Evolutionary conservation across 2,888 invertebrate species (phyloP), one percentile per base, ranked within the genome.

Genomic region (Diplolepis rosae): DNA sequence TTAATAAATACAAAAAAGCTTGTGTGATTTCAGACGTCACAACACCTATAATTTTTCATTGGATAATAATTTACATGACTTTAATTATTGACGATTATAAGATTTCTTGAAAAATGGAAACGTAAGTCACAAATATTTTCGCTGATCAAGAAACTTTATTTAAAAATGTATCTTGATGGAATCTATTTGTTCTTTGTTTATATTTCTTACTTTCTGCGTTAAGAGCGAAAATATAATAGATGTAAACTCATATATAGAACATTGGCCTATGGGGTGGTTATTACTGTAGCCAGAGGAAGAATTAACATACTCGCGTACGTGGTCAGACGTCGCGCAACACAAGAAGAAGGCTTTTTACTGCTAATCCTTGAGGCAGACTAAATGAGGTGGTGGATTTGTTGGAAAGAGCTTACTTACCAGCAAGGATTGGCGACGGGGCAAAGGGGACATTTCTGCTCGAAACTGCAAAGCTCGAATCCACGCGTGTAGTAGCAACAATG

Each of bases 311-410:
- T 79, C 73, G 75, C n/a, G 80, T 83, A 85, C 86, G 85, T 82
- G 87, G 87, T 86, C 85, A 85, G 84, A 84, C 80, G 83, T 84
- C 82, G 79, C 80, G 76, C 81, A 81, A 84, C 82, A 83, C 83
- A 83, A 85, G 84, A 84, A 84, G 83, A 81, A 82, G 83, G 86
- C 84, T 85, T 83, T 87, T 83, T 76, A 79, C 65, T 73, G 77
- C 82, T 87, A 88, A 88, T 87, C 87, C 84, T 75, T 72, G 74
- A 77, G 80, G 84, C 83, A 82, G 81, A 81, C 84, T 86, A 87
- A 88, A 88, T 86, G 88, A 88, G 88, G 83, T 84, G 87, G 87
- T 88, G 88, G 88, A 88, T 88, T 88, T 88, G 88, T 87, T 84
- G 85, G 83, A 87, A 86, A 88, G 87, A 87, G 87, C 88, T 88